Evolutionary conservation across 2,113 vertebrate genomes (phyloP), one percentile per base, ranked within the genome.

Genomic region (Leucopsar rothschildi): DNA sequence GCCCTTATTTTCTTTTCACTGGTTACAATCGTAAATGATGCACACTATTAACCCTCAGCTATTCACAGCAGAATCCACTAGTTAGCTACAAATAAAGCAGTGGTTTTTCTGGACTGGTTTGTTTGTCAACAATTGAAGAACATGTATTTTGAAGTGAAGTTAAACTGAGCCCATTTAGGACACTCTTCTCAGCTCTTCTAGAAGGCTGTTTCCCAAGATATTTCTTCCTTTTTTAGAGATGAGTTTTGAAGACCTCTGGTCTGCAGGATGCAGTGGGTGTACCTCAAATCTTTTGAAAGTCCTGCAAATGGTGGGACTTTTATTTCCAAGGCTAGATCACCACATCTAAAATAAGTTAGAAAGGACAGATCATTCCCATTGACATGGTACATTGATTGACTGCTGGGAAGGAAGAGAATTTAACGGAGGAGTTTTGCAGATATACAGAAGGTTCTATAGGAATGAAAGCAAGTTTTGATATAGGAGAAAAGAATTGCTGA

Each of bases 1-100:
- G 75, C 59, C 66, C 55, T 92, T 92, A 82, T 92, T 95, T 95
- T 91, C 57, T 90, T 93, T 91, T 94, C 78, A 88, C 11, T 90
- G 71, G 61, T 72, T 85, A 29, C 29, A 69, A 0, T 52, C 35
- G 39, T 61, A 76, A 84, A 86, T 86, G 42, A 44, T 35, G n/a
- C 29, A 65, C 12, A 18, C 20, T 87, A n/a, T 92, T 93, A 95
- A 82, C 66, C 49, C 63, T 82, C 52, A 77, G 56, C 24, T 92
- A 53, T 87, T 92, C 55, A 35, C 11, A 65, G 17, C 7, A 76
- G n/a, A 72, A 69, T 86, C 23, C 19, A 33, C 15, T 59, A 56
- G 49, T 39, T 49, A 69, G 18, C 40, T 92, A 17, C 49, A 39
- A 76, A 84, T 64, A 76, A 85, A 89, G 16, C 14, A 55, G 21